Evolutionary conservation across 2,113 vertebrate genomes (phyloP).

Genomic region (Coregonus clupeaformis): DNA sequence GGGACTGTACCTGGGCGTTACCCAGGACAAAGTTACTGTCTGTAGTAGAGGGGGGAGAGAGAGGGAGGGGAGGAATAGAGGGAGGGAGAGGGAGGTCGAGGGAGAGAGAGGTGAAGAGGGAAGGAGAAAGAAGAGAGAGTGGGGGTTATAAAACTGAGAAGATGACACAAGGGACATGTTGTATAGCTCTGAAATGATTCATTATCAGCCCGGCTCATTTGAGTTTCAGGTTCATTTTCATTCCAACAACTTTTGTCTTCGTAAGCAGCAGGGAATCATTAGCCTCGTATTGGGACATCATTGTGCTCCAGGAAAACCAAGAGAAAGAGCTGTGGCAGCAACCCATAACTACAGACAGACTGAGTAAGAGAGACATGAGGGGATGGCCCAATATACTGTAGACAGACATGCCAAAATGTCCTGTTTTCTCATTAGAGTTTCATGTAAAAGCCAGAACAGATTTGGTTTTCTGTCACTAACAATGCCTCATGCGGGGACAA

Average conservation of each 20-base stretch:
- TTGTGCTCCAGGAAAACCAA: too few relatives aligned
- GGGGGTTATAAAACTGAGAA: background rate
- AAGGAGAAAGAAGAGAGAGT: background rate
- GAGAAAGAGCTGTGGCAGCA: too few relatives aligned
- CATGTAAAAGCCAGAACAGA: slow-evolving; percentile 2
- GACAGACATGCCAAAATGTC: slow-evolving; percentile 19
- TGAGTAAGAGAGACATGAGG: background rate
- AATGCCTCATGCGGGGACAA: background rate
- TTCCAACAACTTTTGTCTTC: too few relatives aligned
- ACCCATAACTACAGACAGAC: background rate
- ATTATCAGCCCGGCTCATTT: too few relatives aligned
- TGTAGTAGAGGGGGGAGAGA: slow-evolving; percentile 32
- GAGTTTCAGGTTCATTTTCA: too few relatives aligned
- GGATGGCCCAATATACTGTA: slow-evolving; percentile 11
- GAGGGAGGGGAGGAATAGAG: slow-evolving; percentile 16
- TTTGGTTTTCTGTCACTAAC: background rate
- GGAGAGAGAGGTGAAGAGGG: background rate
- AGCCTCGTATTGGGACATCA: background rate
- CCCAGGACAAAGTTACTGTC: slow-evolving; percentile 85
- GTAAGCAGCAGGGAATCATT: too few relatives aligned
- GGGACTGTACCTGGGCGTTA: slow-evolving; percentile 81
- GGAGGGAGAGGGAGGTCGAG: background rate
- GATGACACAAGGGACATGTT: background rate
- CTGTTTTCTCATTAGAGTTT: slow-evolving; percentile 8
- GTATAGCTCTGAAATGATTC: too few relatives aligned